phyloP scores from a whole-genome alignment of 2,888 invertebrate genomes.

The Smittia sp. region DNA sequence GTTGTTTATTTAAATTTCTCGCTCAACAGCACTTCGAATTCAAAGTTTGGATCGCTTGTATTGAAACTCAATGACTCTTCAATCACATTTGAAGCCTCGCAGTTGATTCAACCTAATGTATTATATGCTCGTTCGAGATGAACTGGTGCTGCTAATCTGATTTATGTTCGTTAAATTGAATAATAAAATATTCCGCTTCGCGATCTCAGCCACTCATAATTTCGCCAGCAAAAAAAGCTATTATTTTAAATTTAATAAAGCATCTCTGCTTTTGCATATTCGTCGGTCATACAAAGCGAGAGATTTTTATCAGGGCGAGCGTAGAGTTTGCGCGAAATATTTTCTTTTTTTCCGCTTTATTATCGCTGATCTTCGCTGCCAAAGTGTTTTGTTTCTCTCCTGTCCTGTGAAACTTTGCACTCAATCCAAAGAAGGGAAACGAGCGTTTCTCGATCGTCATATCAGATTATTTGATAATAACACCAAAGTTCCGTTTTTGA shows the following conservation, averaged over 20 bases:
- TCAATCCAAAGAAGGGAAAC: not conserved
- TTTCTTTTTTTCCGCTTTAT: not conserved
- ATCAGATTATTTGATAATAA: constrained; percentile 1
- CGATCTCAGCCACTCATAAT: not conserved
- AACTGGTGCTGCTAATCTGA: not conserved
- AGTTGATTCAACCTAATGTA: not conserved
- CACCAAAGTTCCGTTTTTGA: constrained; percentile 3
- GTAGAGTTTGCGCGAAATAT: not conserved
- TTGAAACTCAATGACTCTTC: not conserved
- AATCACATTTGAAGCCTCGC: not conserved
- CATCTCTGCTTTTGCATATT: not conserved
- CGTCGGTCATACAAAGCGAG: too few species aligned
- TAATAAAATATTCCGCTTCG: not conserved
- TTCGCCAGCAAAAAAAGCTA: not conserved
- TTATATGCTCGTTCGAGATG: not conserved
- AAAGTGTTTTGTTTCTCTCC: constrained; percentile 28
- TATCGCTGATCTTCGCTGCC: not conserved
- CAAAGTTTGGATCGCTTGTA: too few species aligned
- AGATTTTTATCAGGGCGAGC: too few species aligned
- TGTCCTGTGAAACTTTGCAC: constrained; percentile 28
- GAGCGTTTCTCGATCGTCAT: not conserved
- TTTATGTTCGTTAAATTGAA: constrained; percentile 9
- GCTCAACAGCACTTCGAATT: not conserved
- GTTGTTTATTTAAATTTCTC: not conserved
- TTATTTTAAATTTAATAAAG: constrained; percentile 1